Evolutionary conservation across 2,113 vertebrate genomes (phyloP).

Genomic region (Triplophysa tibetana): DNA sequence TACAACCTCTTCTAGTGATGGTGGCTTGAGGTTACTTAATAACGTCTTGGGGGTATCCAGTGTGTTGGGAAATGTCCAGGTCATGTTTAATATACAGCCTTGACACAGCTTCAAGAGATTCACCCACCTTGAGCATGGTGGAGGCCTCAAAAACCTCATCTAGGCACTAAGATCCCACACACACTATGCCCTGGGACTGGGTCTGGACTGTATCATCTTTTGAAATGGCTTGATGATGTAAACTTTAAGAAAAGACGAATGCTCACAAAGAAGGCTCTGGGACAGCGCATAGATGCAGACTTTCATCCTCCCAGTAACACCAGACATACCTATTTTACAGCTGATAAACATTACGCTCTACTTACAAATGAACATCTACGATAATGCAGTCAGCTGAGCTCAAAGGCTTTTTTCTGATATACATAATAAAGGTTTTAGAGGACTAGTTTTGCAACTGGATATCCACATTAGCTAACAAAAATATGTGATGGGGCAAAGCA

Average conservation of each 20-base stretch:
- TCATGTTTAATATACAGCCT: background rate
- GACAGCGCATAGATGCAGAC: background rate
- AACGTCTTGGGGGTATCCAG: slow-evolving; percentile 58
- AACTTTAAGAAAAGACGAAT: background rate
- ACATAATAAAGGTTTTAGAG: slow-evolving; percentile 61
- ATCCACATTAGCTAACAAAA: slow-evolving; percentile 15
- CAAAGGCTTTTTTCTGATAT: slow-evolving; percentile 53
- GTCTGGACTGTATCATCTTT: background rate
- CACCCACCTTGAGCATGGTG: background rate
- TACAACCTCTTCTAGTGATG: slow-evolving; percentile 40
- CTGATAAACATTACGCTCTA: slow-evolving; percentile 64
- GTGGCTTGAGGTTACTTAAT: slow-evolving; percentile 10
- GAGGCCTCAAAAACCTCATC: too few relatives aligned
- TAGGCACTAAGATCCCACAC: background rate
- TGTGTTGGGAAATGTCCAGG: slow-evolving; percentile 32
- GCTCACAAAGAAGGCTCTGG: background rate
- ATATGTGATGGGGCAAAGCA: slow-evolving; percentile 44
- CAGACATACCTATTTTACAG: slow-evolving; percentile 67
- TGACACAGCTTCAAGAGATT: background rate
- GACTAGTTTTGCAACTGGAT: slow-evolving; percentile 53
- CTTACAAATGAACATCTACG: slow-evolving; percentile 73
- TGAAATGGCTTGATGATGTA: slow-evolving; percentile 43
- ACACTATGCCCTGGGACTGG: slow-evolving; percentile 22
- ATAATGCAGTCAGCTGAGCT: slow-evolving; percentile 64
- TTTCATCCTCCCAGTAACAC: slow-evolving; percentile 61